Evolutionary conservation across 2,888 invertebrate species (phyloP).

Genomic region (Coronaproctus castanopsis): DNA sequence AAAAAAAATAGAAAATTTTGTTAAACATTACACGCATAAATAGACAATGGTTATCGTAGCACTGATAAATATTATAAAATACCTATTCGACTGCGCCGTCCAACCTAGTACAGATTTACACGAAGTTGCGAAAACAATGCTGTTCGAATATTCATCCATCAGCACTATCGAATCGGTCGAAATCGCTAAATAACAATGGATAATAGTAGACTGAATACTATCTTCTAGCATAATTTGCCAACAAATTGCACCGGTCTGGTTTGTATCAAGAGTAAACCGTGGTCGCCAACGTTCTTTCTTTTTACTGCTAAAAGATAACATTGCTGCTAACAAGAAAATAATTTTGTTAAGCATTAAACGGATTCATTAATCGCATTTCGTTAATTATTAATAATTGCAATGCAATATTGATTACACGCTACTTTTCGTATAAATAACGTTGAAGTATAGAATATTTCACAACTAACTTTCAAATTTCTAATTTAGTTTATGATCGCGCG

Average conservation of each 20-base stretch:
- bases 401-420: conserved; percentile 1
- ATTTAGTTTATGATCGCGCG: no score
- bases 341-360: no score
- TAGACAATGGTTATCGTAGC: not conserved
- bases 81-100: conserved; percentile 39
- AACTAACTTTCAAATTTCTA: no score
- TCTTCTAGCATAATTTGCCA: conserved; percentile 60
- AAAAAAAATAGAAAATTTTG: not conserved
- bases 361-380: not conserved
- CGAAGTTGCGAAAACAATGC: conserved; percentile 69
- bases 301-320: conserved; percentile 49
- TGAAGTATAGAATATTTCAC: no score
- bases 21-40: conserved; percentile 1
- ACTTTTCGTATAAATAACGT: no score
- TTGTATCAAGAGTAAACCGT: conserved; percentile 49
- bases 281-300: conserved; percentile 59
- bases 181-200: conserved; percentile 66
- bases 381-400: no score
- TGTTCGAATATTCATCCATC: conserved; percentile 59
- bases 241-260: conserved; percentile 54
- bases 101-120: conserved; percentile 59
- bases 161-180: conserved; percentile 72
- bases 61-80: conserved; percentile 1
- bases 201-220: conserved; percentile 39
- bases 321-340: conserved; percentile 33